phyloP scores from a whole-genome alignment of 23 tunicate species.

The Trididemnum clinides region DNA sequence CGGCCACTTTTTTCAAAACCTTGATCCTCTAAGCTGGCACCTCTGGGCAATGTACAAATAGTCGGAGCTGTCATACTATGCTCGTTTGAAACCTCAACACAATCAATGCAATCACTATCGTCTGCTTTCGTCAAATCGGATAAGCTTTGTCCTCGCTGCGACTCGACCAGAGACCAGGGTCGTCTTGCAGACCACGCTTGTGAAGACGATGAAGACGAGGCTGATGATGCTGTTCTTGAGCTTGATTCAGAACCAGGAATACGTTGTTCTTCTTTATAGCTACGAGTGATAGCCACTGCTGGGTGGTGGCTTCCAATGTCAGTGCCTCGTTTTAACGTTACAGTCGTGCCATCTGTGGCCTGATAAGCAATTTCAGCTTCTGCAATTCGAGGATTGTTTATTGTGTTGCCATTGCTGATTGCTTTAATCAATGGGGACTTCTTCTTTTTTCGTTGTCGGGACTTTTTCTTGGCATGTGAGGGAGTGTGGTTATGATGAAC shows the following conservation, averaged over 20 bases:
- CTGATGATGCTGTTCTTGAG: conserved; percentile 68
- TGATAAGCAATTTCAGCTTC: background rate
- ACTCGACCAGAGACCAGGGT: conserved; percentile 63
- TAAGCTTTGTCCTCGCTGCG: conserved; percentile 35
- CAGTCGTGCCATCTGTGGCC: background rate
- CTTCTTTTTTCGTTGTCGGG: background rate
- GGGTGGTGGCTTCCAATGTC: background rate
- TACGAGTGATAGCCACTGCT: background rate
- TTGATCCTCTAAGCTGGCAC: background rate
- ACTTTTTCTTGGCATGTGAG: background rate
- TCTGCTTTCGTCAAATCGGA: conserved; percentile 17
- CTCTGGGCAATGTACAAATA: conserved; percentile 39
- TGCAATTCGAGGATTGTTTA: background rate
- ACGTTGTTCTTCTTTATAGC: conserved; percentile 1
- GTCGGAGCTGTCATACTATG: conserved; percentile 49
- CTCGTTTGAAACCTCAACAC: background rate
- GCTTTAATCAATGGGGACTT: background rate
- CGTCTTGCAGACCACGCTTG: conserved; percentile 40
- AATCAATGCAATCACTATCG: background rate
- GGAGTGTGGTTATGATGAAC: background rate
- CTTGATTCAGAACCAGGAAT: conserved; percentile 74
- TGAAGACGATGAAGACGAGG: conserved; percentile 50
- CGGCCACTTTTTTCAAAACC: background rate
- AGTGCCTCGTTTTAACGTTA: background rate
- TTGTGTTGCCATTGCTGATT: background rate